Conservation (phyloP, 2,113 vertebrate genomes). For the Dicrurus megarhynchus region DNA sequence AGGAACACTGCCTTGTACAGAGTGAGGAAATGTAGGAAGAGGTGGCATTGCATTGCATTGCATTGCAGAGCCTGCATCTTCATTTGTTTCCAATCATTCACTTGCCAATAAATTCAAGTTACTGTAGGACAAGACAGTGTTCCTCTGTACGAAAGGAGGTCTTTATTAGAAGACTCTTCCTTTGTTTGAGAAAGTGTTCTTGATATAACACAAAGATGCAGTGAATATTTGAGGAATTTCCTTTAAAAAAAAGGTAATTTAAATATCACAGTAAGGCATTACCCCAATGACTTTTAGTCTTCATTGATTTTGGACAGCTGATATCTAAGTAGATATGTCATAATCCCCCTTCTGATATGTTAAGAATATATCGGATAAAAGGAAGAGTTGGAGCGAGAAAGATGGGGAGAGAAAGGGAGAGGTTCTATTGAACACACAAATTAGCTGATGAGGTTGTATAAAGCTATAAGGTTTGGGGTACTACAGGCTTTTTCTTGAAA, state of each 20-base stretch:
- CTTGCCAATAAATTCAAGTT: background rate
- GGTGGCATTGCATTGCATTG: background rate
- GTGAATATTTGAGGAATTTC: background rate
- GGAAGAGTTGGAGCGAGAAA: background rate
- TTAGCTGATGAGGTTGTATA: background rate
- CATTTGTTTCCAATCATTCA: background rate
- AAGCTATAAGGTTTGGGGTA: background rate
- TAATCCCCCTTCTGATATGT: background rate
- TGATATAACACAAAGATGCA: background rate
- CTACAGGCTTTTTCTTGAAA: background rate
- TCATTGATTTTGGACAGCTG: background rate
- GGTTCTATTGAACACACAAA: background rate
- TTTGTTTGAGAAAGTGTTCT: background rate
- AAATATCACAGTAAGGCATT: background rate
- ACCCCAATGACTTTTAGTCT: background rate
- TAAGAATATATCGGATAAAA: background rate
- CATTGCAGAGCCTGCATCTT: background rate
- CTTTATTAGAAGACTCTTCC: background rate
- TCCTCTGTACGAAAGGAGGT: background rate
- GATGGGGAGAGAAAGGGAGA: background rate
- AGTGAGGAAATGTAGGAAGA: background rate
- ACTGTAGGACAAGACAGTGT: background rate
- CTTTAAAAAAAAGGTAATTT: background rate
- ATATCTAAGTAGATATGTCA: background rate
- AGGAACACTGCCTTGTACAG: background rate